Conservation (phyloP, 2,113 vertebrate genomes). For the Bolborhynchus lineola region DNA sequence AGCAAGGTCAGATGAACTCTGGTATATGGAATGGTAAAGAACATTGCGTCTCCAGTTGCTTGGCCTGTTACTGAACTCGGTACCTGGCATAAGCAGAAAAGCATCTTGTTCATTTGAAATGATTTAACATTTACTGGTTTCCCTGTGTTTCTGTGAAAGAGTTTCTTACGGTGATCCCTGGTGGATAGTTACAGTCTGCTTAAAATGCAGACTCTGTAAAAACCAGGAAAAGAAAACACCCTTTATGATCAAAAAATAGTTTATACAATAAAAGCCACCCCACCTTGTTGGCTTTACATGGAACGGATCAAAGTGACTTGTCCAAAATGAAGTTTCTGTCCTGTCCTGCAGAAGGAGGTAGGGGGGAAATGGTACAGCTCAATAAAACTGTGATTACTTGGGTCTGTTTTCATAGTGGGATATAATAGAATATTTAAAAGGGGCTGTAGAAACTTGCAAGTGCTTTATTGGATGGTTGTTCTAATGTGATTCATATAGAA, state of each 20-base stretch:
- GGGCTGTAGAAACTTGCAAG: background rate
- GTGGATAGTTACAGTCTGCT: constrained; percentile 23
- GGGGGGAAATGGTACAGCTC: background rate
- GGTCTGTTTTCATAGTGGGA: constrained; percentile 10
- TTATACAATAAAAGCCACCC: background rate
- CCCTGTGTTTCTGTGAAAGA: constrained; percentile 27
- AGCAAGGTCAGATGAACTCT: background rate
- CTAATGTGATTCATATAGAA: background rate
- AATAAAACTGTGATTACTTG: constrained; percentile 18
- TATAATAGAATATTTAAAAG: background rate
- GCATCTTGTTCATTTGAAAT: constrained; percentile 44
- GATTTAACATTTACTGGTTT: constrained; percentile 39
- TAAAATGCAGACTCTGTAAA: constrained; percentile 49
- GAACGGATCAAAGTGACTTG: background rate
- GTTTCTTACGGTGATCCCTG: constrained; percentile 36
- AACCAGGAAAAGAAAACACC: constrained; percentile 51
- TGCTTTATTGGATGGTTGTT: background rate
- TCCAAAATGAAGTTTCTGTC: constrained; percentile 43
- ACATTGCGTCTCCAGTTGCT: background rate
- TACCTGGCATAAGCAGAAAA: constrained; percentile 48
- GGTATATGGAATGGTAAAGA: background rate
- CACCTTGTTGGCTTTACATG: constrained; percentile 40
- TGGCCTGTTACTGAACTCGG: constrained; percentile 36
- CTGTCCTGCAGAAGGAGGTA: background rate
- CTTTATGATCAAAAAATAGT: constrained; percentile 44